Base-by-base conservation (phyloP, 2,888 invertebrate genomes). In the Alloplasta piceator region DNA sequence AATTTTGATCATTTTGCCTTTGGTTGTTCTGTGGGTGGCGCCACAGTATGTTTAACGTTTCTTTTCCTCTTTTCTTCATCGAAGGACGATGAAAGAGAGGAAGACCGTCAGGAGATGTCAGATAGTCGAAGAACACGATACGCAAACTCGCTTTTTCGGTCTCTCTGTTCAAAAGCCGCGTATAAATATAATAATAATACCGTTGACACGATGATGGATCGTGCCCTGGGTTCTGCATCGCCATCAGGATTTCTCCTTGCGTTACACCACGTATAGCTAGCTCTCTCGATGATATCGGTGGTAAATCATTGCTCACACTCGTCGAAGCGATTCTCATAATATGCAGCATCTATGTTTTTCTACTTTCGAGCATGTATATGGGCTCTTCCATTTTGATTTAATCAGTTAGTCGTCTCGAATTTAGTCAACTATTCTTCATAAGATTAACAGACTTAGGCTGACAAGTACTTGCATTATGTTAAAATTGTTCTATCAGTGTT, bases 161-260 rank as follows among this genome's bases (percentile, higher is more conserved):
- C 64, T 71, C 58, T 66, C 36, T 58, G 50, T 63, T 72, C 52
- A 16, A 60, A 67, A 36, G 41, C 56, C 67, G 78, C 74, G 83
- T 71, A 80, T 85, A 86, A 26, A 26, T 26, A 26, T 26, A 26
- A 26, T 26, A 26, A 90, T 89, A 86, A 81, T 87, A 85, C 86
- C 86, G 91, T 88, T 89, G 90, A 91, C 90, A 89, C 86, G 88
- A 90, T 91, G 91, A 91, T 91, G 89, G 90, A 91, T 91, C 87
- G 87, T 83, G 84, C 82, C 86, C 85, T 82, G 83, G 78, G 82
- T 84, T 84, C 85, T 14, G 83, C 85, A 85, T 75, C 85, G 82
- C 78, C 78, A 74, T 85, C 80, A 72, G 82, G 78, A 84, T 81
- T 82, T 77, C 78, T 82, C 84, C 79, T 82, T 80, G 84, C 80